phyloP scores from a whole-genome alignment of 92 coral and sea anemone species.

The Parazoanthus atlanticus region DNA sequence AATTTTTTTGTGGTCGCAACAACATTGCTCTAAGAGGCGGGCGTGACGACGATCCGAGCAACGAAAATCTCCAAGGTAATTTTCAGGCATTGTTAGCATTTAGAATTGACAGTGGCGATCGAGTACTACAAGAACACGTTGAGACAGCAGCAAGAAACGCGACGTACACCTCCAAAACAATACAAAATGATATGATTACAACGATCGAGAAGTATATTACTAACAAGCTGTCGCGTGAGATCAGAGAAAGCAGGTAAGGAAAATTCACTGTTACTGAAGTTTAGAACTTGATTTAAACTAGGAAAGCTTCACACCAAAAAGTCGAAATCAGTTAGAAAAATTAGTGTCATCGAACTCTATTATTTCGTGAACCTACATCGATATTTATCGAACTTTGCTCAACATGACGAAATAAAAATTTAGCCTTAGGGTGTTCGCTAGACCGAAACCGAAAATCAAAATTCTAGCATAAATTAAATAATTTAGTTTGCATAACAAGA shows the following conservation, averaged over 20 bases:
- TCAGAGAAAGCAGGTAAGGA: background rate
- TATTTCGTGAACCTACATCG: too few species aligned
- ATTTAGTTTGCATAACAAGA: too few species aligned
- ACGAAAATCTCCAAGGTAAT: constrained; percentile 56
- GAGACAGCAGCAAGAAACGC: constrained; percentile 54
- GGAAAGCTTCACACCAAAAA: background rate
- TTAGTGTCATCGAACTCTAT: background rate
- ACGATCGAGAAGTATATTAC: constrained; percentile 18
- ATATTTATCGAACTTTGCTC: too few species aligned
- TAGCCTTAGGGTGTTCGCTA: too few species aligned
- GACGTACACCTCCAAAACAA: constrained; percentile 45
- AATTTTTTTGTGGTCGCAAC: constrained; percentile 47
- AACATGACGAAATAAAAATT: too few species aligned
- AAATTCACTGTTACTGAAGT: background rate
- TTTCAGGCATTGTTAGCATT: constrained; percentile 45
- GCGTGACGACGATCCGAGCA: constrained; percentile 51
- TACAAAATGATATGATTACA: constrained; percentile 52
- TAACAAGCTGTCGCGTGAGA: constrained; percentile 13
- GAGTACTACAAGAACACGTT: constrained; percentile 38
- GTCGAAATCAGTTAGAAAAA: background rate
- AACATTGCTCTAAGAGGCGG: constrained; percentile 53
- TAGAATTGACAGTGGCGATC: constrained; percentile 51
- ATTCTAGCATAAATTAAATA: too few species aligned
- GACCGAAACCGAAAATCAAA: too few species aligned
- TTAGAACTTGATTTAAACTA: background rate